phyloP scores from a whole-genome alignment of 2,797 vertebrate species.

The Serranus cabrilla region DNA sequence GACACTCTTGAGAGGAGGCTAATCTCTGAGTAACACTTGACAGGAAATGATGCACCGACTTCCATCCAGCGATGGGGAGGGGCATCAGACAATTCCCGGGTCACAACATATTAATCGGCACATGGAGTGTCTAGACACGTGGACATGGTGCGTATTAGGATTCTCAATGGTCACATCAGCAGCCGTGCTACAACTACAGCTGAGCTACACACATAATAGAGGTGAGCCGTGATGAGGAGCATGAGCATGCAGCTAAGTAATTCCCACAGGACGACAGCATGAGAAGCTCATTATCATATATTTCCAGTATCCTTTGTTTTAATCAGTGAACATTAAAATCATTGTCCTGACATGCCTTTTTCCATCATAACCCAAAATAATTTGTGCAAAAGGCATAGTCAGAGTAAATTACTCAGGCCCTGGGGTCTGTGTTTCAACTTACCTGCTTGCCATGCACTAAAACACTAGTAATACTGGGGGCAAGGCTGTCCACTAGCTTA shows the following conservation, averaged over 20 bases:
- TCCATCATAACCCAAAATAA: neutral
- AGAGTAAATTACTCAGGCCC: conserved; percentile 27
- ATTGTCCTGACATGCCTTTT: conserved; percentile 35
- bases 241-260: conserved; percentile 46
- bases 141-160: conserved; percentile 56
- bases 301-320: neutral
- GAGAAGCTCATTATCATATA: conserved; percentile 56
- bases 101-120: conserved; percentile 45
- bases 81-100: conserved; percentile 51
- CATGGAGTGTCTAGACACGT: conserved; percentile 47
- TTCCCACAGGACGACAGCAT: conserved; percentile 64
- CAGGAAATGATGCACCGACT: conserved; percentile 63
- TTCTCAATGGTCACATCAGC: conserved; percentile 44
- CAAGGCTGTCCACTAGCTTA: conserved; percentile 99
- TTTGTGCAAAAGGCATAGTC: conserved; percentile 22
- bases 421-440: conserved; percentile 83
- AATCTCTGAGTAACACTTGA: conserved; percentile 80
- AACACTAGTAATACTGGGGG: conserved; percentile 99
- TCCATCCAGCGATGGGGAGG: conserved; percentile 38
- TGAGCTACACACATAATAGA: conserved; percentile 50
- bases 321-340: conserved; percentile 87
- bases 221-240: conserved; percentile 41
- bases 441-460: conserved; percentile 99
- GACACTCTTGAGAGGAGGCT: conserved; percentile 73
- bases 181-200: conserved; percentile 42